A percentile compares a stretch with the other conserved stretches of the same genome.
These are phyloP conservation scores for Cygnus atratus DNA, from an alignment of 2,113 vertebrate species.

Conservation along the genomic window DNA sequence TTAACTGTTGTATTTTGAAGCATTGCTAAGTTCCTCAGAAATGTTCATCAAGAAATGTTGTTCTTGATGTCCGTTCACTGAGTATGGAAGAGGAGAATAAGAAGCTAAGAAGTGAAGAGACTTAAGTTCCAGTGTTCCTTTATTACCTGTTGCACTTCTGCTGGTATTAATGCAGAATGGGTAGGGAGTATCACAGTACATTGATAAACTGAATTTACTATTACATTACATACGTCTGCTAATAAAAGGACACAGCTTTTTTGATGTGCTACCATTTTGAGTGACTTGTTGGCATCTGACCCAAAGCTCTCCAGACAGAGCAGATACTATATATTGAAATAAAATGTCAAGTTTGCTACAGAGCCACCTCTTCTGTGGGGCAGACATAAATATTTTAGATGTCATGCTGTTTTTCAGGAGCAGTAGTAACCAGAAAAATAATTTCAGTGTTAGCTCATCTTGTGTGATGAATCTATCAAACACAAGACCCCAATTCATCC, in stretches of 20 bases:
- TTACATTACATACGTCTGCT: background rate
- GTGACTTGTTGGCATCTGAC: background rate
- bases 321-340: background rate
- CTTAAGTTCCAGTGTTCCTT: background rate
- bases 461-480: background rate
- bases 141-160: background rate
- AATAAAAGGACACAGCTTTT: background rate
- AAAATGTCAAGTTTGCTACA: background rate
- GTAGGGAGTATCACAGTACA: background rate
- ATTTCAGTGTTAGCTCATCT: background rate
- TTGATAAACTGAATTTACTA: background rate
- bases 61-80: background rate
- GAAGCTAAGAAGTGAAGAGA: background rate
- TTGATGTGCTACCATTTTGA: background rate
- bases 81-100: background rate
- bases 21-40: background rate
- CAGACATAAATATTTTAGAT: background rate
- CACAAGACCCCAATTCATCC: background rate
- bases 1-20: background rate
- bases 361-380: background rate
- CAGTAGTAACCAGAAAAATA: background rate
- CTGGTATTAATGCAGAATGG: background rate
- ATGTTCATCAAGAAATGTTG: background rate
- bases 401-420: background rate
- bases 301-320: background rate